Evolutionary conservation across 2,888 invertebrate species (phyloP).

Genomic region (Epirrita christyi): DNA sequence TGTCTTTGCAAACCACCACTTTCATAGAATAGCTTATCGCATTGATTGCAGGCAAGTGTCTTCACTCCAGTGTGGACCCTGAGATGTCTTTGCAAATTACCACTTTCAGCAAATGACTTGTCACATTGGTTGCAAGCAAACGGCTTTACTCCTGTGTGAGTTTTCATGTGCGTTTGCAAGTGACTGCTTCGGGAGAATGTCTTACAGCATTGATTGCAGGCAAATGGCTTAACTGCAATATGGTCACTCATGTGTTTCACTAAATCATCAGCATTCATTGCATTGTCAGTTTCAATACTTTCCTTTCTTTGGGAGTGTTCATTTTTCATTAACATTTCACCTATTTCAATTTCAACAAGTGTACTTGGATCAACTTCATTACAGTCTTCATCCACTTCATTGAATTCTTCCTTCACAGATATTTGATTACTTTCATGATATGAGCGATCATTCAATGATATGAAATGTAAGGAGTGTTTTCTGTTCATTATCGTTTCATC

Average conservation of each 20-base stretch:
- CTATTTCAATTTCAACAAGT: slow-evolving; percentile 1
- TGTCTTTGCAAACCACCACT: slow-evolving; percentile 1
- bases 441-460: neutral
- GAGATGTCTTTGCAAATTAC: slow-evolving; percentile 4
- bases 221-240: slow-evolving; percentile 1
- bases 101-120: neutral
- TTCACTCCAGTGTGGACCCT: slow-evolving; percentile 11
- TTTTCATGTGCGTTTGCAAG: slow-evolving; percentile 5
- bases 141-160: slow-evolving; percentile 6
- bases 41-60: neutral
- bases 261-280: neutral
- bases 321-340: neutral
- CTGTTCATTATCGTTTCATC: neutral
- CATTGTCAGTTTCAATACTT: neutral
- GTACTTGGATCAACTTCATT: neutral
- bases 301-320: neutral
- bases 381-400: neutral
- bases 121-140: slow-evolving; percentile 4
- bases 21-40: slow-evolving; percentile 3
- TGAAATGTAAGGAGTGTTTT: neutral
- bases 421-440: neutral
- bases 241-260: neutral
- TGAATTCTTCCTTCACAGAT: neutral
- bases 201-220: slow-evolving; percentile 1
- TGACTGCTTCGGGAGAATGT: neutral